These are phyloP conservation scores for Tetragonula carbonaria DNA, from an alignment of 2,888 invertebrate genomes.

Conservation along the genomic window DNA sequence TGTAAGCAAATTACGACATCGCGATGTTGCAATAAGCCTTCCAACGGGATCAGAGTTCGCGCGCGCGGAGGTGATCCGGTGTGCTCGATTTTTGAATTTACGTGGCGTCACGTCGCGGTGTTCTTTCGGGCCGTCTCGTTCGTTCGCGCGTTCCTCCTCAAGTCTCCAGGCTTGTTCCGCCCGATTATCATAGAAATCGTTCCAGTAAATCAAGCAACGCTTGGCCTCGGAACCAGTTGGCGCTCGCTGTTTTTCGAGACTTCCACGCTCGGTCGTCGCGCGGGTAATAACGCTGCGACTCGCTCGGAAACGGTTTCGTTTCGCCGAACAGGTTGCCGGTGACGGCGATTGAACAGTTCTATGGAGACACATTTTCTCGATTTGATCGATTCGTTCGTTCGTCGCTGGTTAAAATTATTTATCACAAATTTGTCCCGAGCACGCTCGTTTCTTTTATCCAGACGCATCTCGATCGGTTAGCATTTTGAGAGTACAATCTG, in stretches of 20 bases:
- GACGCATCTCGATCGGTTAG: too few species aligned
- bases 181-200: constrained; percentile 42
- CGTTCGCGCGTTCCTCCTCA: background rate
- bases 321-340: constrained; percentile 5
- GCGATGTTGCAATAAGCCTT: background rate
- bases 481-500: too few species aligned
- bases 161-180: background rate
- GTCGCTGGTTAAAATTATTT: too few species aligned
- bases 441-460: too few species aligned
- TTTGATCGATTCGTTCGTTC: background rate
- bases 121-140: background rate
- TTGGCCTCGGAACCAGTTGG: constrained; percentile 26
- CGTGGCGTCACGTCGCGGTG: background rate
- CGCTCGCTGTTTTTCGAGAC: constrained; percentile 17
- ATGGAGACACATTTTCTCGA: background rate
- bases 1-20: constrained; percentile 28
- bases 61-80: background rate
- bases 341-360: background rate
- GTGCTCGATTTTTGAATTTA: constrained; percentile 7
- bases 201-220: constrained; percentile 21
- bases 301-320: constrained; percentile 16
- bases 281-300: constrained; percentile 17
- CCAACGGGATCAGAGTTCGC: too few species aligned
- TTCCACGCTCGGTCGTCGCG: constrained; percentile 2
- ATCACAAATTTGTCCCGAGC: too few species aligned